Evolutionary conservation across 2,888 invertebrate species (phyloP), one percentile per base, ranked within the genome.

Genomic region (Synergus umbraculus): DNA sequence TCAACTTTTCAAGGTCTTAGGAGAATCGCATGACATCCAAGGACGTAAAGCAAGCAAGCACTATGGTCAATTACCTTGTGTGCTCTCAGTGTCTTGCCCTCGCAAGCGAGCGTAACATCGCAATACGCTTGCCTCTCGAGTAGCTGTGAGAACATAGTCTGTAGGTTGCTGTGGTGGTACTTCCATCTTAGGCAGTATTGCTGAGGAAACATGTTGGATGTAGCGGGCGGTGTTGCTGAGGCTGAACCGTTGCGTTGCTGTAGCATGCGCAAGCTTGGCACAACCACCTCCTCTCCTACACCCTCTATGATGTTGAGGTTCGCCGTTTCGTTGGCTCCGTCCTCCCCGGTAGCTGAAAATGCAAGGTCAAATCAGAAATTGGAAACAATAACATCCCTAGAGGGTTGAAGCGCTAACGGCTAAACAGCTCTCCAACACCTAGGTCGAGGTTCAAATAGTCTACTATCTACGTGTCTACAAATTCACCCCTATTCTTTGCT

Each of bases 141-240:
- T 79, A 98, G 93, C 92, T 97, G 96, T 78, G 97, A 96, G 93
- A 97, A 97, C 96, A 97, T 97, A 49, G 95, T 96, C 93, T 97
- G 97, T 85, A 98, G 94, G 92, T 98, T 98, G 85, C 96, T 96
- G 93, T 97, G 97, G 93, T 98, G 97, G 93, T 97, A 97, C 91
- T 97, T 97, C 97, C 97, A 98, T 93, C 97, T 93, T 87, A 98
- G 93, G 92, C 97, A 98, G 93, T 97, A 98, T 93, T 97, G 97
- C 93, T 97, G 97, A 79, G 97, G 96, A 93, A 95, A 94, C 96
- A 96, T 96, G 92, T 93, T 93, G 85, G 85, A 79, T 65, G 83
- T 77, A 76, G 82, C 81, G 79, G 83, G 78, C 86, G 88, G 86
- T 85, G 89, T 87, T 86, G 87, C 85, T 86, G 89, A 87, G 81